These are phyloP conservation scores for Montipora sp. DNA, from an alignment of 64 coral and sea anemone genomes.

Conservation along the genomic window DNA sequence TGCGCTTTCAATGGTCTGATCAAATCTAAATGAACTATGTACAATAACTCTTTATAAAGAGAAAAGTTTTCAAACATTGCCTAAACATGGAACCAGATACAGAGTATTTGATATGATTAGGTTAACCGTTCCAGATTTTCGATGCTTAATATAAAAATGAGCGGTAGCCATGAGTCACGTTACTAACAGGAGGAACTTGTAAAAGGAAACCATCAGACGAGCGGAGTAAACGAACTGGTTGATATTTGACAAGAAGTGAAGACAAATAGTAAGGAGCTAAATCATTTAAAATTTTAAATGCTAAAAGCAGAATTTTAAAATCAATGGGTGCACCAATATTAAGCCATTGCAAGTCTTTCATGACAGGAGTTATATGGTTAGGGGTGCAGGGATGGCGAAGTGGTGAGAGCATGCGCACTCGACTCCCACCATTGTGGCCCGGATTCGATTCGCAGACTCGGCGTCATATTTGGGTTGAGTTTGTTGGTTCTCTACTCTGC, in stretches of 20 bases:
- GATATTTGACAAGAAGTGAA: not conserved
- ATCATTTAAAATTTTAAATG: conserved; percentile 8
- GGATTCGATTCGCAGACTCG: no score
- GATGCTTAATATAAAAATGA: not conserved
- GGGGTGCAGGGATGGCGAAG: no score
- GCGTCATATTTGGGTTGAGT: no score
- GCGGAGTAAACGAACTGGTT: not conserved
- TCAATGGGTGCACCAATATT: not conserved
- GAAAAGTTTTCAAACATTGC: not conserved
- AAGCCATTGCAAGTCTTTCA: not conserved
- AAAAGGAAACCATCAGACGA: no score
- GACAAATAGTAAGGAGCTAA: not conserved
- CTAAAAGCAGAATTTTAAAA: conserved; percentile 15
- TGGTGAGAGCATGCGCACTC: no score
- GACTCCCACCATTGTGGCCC: no score
- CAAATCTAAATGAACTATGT: no score
- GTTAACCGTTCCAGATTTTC: not conserved
- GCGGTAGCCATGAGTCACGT: not conserved
- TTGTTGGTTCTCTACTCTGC: no score
- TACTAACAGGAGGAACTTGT: no score
- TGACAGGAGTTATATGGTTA: not conserved
- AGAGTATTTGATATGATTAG: conserved; percentile 11
- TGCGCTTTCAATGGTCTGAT: no score
- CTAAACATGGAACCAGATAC: not conserved
- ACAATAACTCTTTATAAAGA: not conserved